A percentile compares a stretch with the other conserved stretches of the same genome.
phyloP scores from a whole-genome alignment of 1,140 invertebrate genomes.

The Platyscapa corneri region DNA sequence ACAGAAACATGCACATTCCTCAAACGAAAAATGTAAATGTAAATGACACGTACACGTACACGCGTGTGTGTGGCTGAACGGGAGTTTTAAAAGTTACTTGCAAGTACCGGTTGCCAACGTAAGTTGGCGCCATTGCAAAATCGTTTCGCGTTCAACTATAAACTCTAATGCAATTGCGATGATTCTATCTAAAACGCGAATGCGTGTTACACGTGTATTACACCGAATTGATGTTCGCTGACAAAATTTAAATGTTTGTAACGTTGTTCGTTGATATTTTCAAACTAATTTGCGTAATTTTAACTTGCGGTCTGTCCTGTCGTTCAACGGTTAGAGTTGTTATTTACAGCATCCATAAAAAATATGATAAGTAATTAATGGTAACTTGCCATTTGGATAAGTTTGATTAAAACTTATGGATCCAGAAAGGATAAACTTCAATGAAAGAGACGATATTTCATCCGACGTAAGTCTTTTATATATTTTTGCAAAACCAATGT shows the following conservation, averaged over 20 bases:
- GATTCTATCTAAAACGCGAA: neutral
- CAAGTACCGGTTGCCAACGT: constrained; percentile 31
- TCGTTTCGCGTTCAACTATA: neutral
- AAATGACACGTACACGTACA: neutral
- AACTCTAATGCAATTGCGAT: too few relatives aligned
- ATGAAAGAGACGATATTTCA: too few relatives aligned
- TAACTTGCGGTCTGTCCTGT: too few relatives aligned
- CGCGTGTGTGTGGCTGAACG: neutral
- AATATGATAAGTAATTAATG: too few relatives aligned
- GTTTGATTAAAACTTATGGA: too few relatives aligned
- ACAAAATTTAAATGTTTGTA: neutral
- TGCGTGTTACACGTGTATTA: neutral
- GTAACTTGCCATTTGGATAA: too few relatives aligned
- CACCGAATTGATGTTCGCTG: neutral
- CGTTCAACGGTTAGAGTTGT: too few relatives aligned
- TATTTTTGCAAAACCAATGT: too few relatives aligned
- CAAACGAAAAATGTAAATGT: neutral
- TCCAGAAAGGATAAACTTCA: too few relatives aligned
- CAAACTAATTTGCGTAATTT: too few relatives aligned
- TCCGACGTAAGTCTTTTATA: too few relatives aligned
- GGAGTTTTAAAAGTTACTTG: neutral
- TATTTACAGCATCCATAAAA: too few relatives aligned
- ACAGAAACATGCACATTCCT: constrained; percentile 46
- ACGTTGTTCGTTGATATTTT: neutral
- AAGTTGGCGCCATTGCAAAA: neutral